Conservation (phyloP, 1,140 invertebrate species). For the Paraescarpia echinospica region DNA sequence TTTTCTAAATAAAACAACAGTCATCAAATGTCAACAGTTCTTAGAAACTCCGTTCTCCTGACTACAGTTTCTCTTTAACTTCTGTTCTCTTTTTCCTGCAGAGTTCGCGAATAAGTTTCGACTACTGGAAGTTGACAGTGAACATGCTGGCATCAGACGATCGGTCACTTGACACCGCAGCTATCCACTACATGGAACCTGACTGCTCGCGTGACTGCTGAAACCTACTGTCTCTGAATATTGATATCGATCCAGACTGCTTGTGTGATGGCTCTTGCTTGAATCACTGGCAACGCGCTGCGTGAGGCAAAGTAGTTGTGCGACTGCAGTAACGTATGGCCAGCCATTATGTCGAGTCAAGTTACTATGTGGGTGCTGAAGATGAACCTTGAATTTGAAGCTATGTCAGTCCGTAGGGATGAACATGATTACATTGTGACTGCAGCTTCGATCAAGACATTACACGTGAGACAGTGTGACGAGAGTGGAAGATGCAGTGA, state of each 20-base stretch:
- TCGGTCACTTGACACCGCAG: not conserved
- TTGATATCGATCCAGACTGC: not conserved
- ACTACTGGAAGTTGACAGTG: conserved; percentile 55
- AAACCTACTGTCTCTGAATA: not conserved
- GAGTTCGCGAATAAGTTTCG: conserved; percentile 55
- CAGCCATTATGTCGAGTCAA: not conserved
- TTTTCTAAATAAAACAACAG: not conserved
- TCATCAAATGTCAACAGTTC: no score
- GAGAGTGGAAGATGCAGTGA: not conserved
- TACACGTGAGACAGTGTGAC: not conserved
- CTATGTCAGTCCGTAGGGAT: not conserved
- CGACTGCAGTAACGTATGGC: not conserved
- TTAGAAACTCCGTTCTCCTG: no score
- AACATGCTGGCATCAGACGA: conserved; percentile 15
- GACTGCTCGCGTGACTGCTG: conserved; percentile 2
- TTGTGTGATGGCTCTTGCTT: not conserved
- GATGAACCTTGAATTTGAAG: not conserved
- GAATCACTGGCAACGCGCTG: not conserved
- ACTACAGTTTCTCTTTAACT: no score
- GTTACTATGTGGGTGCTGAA: not conserved
- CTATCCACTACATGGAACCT: not conserved
- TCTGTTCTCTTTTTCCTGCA: conserved; percentile 32
- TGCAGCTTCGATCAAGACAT: not conserved
- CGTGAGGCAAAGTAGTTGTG: not conserved
- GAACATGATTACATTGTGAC: not conserved